phyloP scores from a whole-genome alignment of 2,797 vertebrate species.

The Podarcis lilfordi region DNA sequence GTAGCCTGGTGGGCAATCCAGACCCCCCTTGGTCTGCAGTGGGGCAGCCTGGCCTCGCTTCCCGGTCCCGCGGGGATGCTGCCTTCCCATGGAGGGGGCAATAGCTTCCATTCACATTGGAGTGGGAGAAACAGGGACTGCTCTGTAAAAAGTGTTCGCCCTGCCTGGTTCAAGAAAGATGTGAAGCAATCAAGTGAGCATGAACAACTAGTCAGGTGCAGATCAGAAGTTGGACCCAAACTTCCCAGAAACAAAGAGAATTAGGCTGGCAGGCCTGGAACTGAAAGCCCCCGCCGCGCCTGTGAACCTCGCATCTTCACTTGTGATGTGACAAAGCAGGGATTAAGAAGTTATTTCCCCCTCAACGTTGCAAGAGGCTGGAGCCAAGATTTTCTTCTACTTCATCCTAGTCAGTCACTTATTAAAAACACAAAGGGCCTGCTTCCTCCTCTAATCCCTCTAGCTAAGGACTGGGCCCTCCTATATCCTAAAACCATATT shows the following conservation, averaged over 20 bases:
- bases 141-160: background rate
- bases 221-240: background rate
- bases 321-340: slow-evolving; percentile 21
- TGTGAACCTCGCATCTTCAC: slow-evolving; percentile 6
- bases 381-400: background rate
- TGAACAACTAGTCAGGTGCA: background rate
- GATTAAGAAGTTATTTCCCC: slow-evolving; percentile 16
- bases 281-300: background rate
- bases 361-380: background rate
- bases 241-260: slow-evolving; percentile 12
- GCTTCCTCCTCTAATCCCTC: slow-evolving; percentile 11
- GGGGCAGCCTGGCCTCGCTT: background rate
- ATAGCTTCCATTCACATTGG: background rate
- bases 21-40: too few relatives aligned
- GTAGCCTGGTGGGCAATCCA: too few relatives aligned
- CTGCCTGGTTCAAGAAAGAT: background rate
- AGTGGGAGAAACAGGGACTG: too few relatives aligned
- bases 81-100: background rate
- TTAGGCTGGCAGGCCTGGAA: background rate
- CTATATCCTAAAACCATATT: background rate
- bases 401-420: slow-evolving; percentile 3
- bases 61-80: background rate
- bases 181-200: background rate
- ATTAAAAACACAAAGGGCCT: slow-evolving; percentile 23
- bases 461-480: background rate